Base-by-base conservation (phyloP, 2,888 invertebrate species). In the Phengaris arion region DNA sequence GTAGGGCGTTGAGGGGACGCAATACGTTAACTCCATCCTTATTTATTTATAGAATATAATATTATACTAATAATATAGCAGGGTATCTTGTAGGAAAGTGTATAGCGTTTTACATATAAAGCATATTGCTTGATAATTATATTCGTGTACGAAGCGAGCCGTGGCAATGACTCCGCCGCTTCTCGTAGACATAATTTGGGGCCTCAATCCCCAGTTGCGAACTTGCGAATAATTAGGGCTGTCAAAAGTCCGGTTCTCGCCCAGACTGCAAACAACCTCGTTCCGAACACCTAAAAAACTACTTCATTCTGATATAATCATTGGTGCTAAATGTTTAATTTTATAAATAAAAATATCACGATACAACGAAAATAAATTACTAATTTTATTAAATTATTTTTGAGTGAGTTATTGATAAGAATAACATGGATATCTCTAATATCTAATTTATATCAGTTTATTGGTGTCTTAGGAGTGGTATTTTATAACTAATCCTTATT, bases 161-260 rank as follows among this genome's bases (percentile, higher is more conserved):
- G 87, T 87, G 90, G 84, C 91, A 89, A 86, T 90, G 91, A 90
- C 91, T 89, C 84, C 86, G 82, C 83, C 87, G 87, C 90, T 57
- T 55, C 35, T 81, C 75, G 82, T 81, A 83, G 81, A 85, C 82
- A 85, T 83, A 85, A 85, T 83, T 80, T 79, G 81, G 81, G 82
- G 81, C 82, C 81, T 80, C 81, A 79, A 79, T 79, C 75, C 79
- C 68, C 75, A 35, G 35, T 35, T 35, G 35, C 35, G 22, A 22
- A 73, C 73, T 76, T 76, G 68, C 77, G 77, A 77, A 74, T 75
- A 76, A 74, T 74, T 74, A 51, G 75, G 68, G 68, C 48, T 75
- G 68, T 45, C 59, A 51, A 51, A 22, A 35, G 59, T 51, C 59
- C 68, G 52, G 59, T 68, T 52, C 54, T 74, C 59, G 10, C 57